Evolutionary conservation across 1,140 invertebrate species (phyloP), one percentile per base, ranked within the genome.

Genomic region (Drosophila sturtevanti): DNA sequence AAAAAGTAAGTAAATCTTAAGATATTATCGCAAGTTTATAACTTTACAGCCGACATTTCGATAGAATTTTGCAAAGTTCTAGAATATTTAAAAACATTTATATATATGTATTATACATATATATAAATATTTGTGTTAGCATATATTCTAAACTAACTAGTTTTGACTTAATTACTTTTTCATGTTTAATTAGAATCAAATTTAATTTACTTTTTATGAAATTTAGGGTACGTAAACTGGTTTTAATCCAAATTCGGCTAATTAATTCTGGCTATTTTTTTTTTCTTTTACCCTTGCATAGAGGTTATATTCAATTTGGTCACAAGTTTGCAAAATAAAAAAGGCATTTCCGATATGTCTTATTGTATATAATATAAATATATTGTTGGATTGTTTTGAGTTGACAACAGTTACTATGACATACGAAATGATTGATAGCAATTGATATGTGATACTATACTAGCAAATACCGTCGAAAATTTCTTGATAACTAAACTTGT

Each of bases 11-110:
- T 4, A 21, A 21, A 48, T 21, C 41, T 21, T 2, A 10, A 35
- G 48, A 76, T 77, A 52, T 48, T 70, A 77, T 77, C 66, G 34
- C 60, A 48, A 9, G 31, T 62, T 67, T 75, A 61, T 72, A 38
- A 27, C 11, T 51, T 9, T 31, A 52, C 22, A 37, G 38, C 12
- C 58, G 31, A 5, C 16, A 38, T 37, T 18, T 37, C 18, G 41
- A 0, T 41, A 37, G 41, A 48, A 48, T 48, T 38, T 60, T 35
- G 14, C 27, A 31, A 9, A 27, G 14, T 64, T 70, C 48, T 44
- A 22, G 37, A 38, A 38, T n/a, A 38, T n/a, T 31, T 31, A 31
- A 31, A 31, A 24, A 24, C 24, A 24, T 31, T 6, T 31, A 6
- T 31, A 31, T 0, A 31, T 6, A 31, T 31, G 4, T 38, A 48